These are phyloP conservation scores for Thaumetopoea pityocampa DNA, from an alignment of 1,140 invertebrate species.

Conservation along the genomic window DNA sequence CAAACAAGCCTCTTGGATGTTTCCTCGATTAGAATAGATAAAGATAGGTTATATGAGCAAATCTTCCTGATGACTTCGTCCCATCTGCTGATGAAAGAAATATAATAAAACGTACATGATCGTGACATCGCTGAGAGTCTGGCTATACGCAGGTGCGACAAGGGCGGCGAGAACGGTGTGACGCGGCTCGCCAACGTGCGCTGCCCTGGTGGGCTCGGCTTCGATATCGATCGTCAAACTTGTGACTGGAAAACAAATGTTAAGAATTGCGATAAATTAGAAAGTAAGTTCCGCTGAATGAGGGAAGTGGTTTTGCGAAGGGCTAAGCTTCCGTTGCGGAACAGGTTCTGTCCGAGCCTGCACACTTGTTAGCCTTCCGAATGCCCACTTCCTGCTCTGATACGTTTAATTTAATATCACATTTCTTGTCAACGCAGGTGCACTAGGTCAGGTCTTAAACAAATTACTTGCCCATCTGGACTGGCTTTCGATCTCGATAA, in stretches of 20 bases:
- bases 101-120: no score
- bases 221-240: slow-evolving; percentile 95
- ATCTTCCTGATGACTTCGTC: no score
- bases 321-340: slow-evolving; percentile 45
- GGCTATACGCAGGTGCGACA: slow-evolving; percentile 88
- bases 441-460: slow-evolving; percentile 94
- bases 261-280: slow-evolving; percentile 94
- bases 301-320: slow-evolving; percentile 60
- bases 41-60: no score
- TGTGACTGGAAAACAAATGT: slow-evolving; percentile 97
- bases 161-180: slow-evolving; percentile 88
- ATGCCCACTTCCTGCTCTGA: slow-evolving; percentile 52
- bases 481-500: slow-evolving; percentile 97
- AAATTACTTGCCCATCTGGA: slow-evolving; percentile 95
- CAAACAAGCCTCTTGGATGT: no score
- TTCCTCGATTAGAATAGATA: no score
- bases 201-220: slow-evolving; percentile 93
- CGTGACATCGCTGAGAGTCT: slow-evolving; percentile 35
- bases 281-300: slow-evolving; percentile 86
- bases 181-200: slow-evolving; percentile 90
- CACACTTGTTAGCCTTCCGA: slow-evolving; percentile 45
- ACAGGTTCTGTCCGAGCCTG: slow-evolving; percentile 20
- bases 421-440: slow-evolving; percentile 82
- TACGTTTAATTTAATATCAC: slow-evolving; percentile 53
- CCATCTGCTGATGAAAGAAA: no score